Conservation (phyloP, 2,888 invertebrate genomes). For the Tetranychus truncatus region DNA sequence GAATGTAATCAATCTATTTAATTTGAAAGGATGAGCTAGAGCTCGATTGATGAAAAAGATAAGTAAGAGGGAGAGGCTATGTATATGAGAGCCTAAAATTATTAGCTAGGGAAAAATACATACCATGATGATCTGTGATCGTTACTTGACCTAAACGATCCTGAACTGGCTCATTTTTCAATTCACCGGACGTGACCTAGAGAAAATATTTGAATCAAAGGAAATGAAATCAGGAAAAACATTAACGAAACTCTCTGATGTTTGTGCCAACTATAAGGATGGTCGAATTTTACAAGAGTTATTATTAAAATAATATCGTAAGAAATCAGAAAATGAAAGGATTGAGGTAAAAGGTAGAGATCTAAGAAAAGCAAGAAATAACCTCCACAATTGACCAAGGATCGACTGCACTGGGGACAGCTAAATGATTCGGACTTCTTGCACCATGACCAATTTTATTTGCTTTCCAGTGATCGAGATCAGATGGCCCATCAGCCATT, state of each 20-base stretch:
- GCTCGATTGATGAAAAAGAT: background rate
- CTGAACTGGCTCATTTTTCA: constrained; percentile 14
- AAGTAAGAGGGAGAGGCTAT: too few species aligned
- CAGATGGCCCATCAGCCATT: background rate
- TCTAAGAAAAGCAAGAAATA: too few species aligned
- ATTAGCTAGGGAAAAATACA: background rate
- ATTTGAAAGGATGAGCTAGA: background rate
- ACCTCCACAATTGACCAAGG: constrained; percentile 10
- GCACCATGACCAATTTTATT: background rate
- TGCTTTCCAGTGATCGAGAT: background rate
- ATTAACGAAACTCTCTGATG: too few species aligned
- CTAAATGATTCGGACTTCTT: background rate
- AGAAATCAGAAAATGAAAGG: too few species aligned
- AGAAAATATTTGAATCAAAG: too few species aligned
- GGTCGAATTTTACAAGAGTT: too few species aligned
- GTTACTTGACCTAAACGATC: constrained; percentile 12
- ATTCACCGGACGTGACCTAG: constrained; percentile 12
- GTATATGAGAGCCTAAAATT: too few species aligned
- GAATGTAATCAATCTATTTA: background rate
- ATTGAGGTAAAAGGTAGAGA: too few species aligned
- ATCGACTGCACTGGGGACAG: background rate
- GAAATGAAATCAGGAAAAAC: too few species aligned
- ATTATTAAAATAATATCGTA: too few species aligned
- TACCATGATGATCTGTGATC: constrained; percentile 1
- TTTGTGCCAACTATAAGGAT: too few species aligned